Percentiles rank a stretch among this genome's conserved stretches.
Conservation (phyloP, 2,113 vertebrate genomes). For the Stercorarius parasiticus region DNA sequence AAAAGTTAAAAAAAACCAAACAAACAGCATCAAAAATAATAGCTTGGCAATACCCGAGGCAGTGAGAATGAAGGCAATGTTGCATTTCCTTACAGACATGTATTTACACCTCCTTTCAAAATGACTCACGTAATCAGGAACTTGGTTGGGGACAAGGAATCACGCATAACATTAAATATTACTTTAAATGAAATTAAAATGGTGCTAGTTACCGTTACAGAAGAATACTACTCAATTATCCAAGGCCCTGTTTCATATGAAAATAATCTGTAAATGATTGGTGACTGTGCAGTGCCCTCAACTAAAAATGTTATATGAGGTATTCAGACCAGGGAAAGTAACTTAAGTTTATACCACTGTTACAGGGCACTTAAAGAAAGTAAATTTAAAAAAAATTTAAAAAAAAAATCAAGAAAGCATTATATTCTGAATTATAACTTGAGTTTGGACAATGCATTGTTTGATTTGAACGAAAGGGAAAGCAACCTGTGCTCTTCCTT, state of each 20-base stretch:
- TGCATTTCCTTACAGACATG: not conserved
- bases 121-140: not conserved
- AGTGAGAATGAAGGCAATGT: not conserved
- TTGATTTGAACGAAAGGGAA: accelerated
- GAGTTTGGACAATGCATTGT: not conserved
- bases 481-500: not conserved
- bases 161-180: not conserved
- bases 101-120: not conserved
- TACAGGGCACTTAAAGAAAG: not conserved
- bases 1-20: not conserved
- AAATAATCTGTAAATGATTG: not conserved
- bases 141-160: not conserved
- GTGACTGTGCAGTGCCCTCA: not conserved
- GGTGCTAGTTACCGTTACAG: not conserved
- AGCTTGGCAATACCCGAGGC: not conserved
- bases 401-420: not conserved
- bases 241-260: not conserved
- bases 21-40: not conserved
- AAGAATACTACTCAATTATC: not conserved
- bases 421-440: not conserved
- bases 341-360: not conserved
- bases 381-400: not conserved
- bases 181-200: not conserved
- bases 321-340: not conserved
- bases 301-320: not conserved